Percentiles rank a stretch among this genome's conserved stretches.
phyloP scores from a whole-genome alignment of 1,140 invertebrate species.

The Aporrectodea caliginosa region DNA sequence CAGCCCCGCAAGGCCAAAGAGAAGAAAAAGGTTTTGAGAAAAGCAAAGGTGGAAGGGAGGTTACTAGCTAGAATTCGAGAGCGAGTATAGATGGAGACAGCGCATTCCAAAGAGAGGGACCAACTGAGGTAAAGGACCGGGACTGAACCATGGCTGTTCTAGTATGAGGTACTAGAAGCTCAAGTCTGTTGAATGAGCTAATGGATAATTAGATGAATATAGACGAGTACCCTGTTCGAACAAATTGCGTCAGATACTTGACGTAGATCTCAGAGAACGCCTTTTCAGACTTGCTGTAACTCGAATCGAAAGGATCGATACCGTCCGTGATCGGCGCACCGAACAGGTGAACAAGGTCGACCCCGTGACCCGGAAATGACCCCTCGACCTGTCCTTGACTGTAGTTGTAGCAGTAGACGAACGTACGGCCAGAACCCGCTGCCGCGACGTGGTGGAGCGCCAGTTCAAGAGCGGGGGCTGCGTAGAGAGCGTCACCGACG shows the following conservation, averaged over 20 bases:
- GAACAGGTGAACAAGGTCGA: constrained; percentile 87
- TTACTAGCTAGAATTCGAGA: too few relatives aligned
- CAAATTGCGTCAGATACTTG: constrained; percentile 94
- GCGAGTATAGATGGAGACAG: too few relatives aligned
- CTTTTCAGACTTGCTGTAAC: constrained; percentile 66
- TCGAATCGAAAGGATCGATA: constrained; percentile 24
- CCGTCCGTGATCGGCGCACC: constrained; percentile 77
- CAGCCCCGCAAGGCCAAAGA: too few relatives aligned
- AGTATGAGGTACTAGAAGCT: too few relatives aligned
- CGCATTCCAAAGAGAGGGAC: too few relatives aligned
- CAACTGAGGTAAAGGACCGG: too few relatives aligned
- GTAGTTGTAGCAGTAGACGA: not conserved
- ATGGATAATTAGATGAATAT: not conserved
- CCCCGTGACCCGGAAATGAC: constrained; percentile 81
- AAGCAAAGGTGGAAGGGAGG: too few relatives aligned
- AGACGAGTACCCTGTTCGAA: constrained; percentile 75
- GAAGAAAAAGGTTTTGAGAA: too few relatives aligned
- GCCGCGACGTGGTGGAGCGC: constrained; percentile 61
- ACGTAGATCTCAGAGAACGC: constrained; percentile 86
- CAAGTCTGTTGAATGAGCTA: too few relatives aligned
- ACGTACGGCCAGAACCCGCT: not conserved
- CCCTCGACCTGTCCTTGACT: not conserved
- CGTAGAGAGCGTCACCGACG: constrained; percentile 79
- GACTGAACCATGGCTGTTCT: too few relatives aligned
- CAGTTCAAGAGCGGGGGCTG: constrained; percentile 85